Evolutionary conservation across 2,888 invertebrate genomes (phyloP).

Genomic region (Crossocerus cetratus): DNA sequence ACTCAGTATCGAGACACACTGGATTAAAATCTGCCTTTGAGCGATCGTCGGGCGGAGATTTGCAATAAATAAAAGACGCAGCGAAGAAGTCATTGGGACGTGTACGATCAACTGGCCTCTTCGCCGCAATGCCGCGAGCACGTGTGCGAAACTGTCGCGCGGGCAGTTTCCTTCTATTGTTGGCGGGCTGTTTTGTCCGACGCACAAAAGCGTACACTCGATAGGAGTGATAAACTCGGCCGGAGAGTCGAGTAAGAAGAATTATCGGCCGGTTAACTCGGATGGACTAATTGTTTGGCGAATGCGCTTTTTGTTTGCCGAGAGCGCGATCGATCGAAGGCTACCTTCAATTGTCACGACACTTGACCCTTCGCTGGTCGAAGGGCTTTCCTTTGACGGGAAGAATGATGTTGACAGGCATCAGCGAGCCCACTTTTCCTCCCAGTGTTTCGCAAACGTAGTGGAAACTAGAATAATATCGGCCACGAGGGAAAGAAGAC

Average conservation of each 20-base stretch:
- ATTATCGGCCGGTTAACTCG: constrained; percentile 18
- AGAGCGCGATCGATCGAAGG: too few species aligned
- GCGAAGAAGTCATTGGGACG: not conserved
- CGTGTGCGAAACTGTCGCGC: constrained; percentile 43
- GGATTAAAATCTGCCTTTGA: not conserved
- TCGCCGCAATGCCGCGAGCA: constrained; percentile 19
- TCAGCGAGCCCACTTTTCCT: not conserved
- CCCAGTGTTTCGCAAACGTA: constrained; percentile 9
- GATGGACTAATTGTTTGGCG: constrained; percentile 26
- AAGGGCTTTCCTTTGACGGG: not conserved
- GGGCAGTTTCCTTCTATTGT: constrained; percentile 32
- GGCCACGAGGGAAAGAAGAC: constrained; percentile 1
- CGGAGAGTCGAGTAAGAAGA: constrained; percentile 20
- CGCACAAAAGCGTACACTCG: constrained; percentile 40
- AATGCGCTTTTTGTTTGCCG: not conserved
- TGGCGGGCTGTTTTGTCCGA: constrained; percentile 34
- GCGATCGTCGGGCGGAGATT: not conserved
- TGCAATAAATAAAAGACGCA: not conserved
- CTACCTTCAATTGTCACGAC: not conserved
- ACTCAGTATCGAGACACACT: too few species aligned
- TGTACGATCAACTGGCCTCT: constrained; percentile 26
- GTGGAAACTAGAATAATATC: constrained; percentile 21
- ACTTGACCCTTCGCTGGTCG: not conserved
- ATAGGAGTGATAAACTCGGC: constrained; percentile 42
- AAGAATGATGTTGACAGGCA: not conserved